Evolutionary conservation across 1,140 invertebrate species (phyloP), one percentile per base, ranked within the genome.

Genomic region (Lucilia sericata): DNA sequence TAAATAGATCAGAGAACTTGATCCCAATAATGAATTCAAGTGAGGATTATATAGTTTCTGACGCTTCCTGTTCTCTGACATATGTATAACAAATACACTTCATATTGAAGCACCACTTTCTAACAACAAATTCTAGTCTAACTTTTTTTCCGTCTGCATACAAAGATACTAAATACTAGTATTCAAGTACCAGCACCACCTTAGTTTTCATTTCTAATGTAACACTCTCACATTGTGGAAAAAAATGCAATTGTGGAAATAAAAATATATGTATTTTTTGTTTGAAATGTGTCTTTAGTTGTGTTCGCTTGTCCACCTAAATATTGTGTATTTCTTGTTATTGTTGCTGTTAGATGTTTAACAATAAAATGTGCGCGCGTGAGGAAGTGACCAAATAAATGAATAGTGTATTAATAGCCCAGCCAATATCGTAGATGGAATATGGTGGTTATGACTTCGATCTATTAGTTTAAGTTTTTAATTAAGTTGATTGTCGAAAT

Each of bases 181-280:
- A 60, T 60, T 12, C 55, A n/a, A n/a, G 42, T 42, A 21, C n/a
- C 65, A 21, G 65, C n/a, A 21, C 19, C 65, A 70, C 55, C 55
- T 60, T 70, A 70, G 65, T 70, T 70, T 70, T 25, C 65, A 70
- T 70, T 70, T 19, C 65, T 70, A 70, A 70, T 60, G 19, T 70
- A 25, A 19, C 19, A 25, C 65, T 70, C 65, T 70, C 19, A 25
- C 65, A 70, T 70, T 70, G 65, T 5, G 5, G 12, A 25, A 70
- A 10, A 70, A 21, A 17, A 19, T 19, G n/a, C n/a, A 70, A 70
- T 21, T 25, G n/a, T 70, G 65, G 12, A 70, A 70, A 10, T 14
- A 2, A 60, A 60, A 60, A n/a, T 17, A 60, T 60, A 14, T 60
- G 55, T 60, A 7, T 60, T 60, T 60, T 60, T 17, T 42, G 55